Conservation (phyloP, 2,113 vertebrate species). For the Gallinago undulata region DNA sequence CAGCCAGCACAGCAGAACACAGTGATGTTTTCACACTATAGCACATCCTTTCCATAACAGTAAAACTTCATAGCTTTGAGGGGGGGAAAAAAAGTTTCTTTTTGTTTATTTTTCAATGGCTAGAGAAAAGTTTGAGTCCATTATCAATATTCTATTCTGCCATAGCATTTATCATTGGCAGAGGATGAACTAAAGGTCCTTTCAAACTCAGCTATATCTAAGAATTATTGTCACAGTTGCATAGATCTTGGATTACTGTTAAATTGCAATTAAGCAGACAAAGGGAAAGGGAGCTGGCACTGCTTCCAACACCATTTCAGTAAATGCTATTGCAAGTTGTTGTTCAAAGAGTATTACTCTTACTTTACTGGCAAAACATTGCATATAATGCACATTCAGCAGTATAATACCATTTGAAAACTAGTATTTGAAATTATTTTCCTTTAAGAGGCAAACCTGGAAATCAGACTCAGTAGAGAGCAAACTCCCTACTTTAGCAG, state of each 20-base stretch:
- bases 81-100: background rate
- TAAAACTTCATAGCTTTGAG: background rate
- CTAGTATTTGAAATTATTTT: slow-evolving; percentile 33
- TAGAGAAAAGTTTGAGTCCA: slow-evolving; percentile 4
- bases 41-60: background rate
- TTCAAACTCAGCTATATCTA: slow-evolving; percentile 31
- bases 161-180: slow-evolving; percentile 18
- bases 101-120: background rate
- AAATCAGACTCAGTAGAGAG: background rate
- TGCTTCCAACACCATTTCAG: slow-evolving; percentile 20
- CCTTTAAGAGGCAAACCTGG: slow-evolving; percentile 12
- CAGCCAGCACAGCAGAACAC: background rate
- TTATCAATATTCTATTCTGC: background rate
- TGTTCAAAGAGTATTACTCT: slow-evolving; percentile 57
- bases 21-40: background rate
- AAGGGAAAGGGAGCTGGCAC: slow-evolving; percentile 42
- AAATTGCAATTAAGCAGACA: slow-evolving; percentile 64
- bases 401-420: slow-evolving; percentile 23
- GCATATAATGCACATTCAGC: slow-evolving; percentile 36
- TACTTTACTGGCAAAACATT: slow-evolving; percentile 13
- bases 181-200: slow-evolving; percentile 7
- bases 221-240: slow-evolving; percentile 45
- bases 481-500: slow-evolving; percentile 8
- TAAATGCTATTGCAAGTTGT: slow-evolving; percentile 44
- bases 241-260: slow-evolving; percentile 57